A percentile compares a stretch with the other conserved stretches of the same genome.
These are phyloP conservation scores for Ornithoptera priamus DNA, from an alignment of 2,888 invertebrate genomes.

Conservation along the genomic window DNA sequence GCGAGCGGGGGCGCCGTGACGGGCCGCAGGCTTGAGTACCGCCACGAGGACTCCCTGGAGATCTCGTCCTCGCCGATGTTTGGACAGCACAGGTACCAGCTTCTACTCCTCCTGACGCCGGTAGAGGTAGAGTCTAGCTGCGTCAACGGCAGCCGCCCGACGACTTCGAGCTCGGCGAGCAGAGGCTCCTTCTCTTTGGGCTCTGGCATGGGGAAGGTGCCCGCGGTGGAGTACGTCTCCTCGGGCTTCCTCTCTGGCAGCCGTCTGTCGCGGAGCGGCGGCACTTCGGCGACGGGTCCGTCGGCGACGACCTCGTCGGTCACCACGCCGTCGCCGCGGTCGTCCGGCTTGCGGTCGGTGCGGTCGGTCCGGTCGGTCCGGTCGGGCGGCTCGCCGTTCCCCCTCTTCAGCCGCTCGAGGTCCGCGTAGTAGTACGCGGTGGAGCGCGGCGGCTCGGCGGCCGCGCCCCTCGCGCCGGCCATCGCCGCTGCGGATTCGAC, in stretches of 20 bases:
- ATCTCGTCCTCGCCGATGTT: slow-evolving; percentile 68
- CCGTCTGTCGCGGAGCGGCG: slow-evolving; percentile 58
- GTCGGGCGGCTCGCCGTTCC: slow-evolving; percentile 34
- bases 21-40: slow-evolving; percentile 68
- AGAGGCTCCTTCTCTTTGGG: slow-evolving; percentile 70
- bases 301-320: slow-evolving; percentile 63
- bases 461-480: slow-evolving; percentile 60
- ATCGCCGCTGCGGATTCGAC: slow-evolving; percentile 30
- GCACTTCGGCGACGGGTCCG: slow-evolving; percentile 58
- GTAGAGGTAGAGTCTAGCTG: slow-evolving; percentile 54
- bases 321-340: slow-evolving; percentile 69
- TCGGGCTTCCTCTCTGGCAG: slow-evolving; percentile 29
- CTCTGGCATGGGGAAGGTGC: slow-evolving; percentile 74
- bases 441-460: slow-evolving; percentile 80
- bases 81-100: slow-evolving; percentile 82
- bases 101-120: slow-evolving; percentile 77
- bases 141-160: slow-evolving; percentile 62
- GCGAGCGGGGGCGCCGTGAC: slow-evolving; percentile 65
- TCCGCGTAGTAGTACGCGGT: slow-evolving; percentile 81
- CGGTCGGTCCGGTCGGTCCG: no score
- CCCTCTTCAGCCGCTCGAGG: slow-evolving; percentile 76
- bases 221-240: slow-evolving; percentile 73
- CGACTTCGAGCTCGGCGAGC: slow-evolving; percentile 65
- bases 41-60: slow-evolving; percentile 67
- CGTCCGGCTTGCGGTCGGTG: slow-evolving; percentile 48